Evolutionary conservation across 2,797 vertebrate genomes (phyloP), one percentile per base, ranked within the genome.

Genomic region (Jordanella pulchra): DNA sequence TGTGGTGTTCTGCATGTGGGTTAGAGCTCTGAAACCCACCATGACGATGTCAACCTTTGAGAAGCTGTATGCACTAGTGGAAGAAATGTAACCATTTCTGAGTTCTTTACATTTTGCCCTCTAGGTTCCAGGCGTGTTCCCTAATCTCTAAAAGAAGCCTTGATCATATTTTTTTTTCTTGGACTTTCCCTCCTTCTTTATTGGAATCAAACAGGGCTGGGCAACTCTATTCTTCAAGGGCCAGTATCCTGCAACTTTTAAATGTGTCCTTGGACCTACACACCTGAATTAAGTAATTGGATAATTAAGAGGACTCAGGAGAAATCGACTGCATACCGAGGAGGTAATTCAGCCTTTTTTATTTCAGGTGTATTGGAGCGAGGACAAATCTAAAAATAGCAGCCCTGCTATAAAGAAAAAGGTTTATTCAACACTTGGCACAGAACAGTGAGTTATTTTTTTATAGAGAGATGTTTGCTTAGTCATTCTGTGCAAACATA

Each of bases 401-500:
- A 39, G 35, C 35, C 35, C 35, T 39, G 5, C 30, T 32, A 7
- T 35, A 23, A 25, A 63, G 7, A 42, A 44, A 42, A 3, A 25
- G 12, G 32, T 32, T 6, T 39, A 0, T 4, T 39, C 12, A 39
- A 39, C 5, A 10, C 39, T 35, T 12, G 39, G 21, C 12, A 39
- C 15, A 50, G 17, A 30, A 65, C 3, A 28, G 28, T 3, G 32
- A 44, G 25, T 48, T 48, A 6, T 7, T 50, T 51, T 65, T 44
- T 48, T 1, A 67, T 71, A 5, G 23, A 71, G 6, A 61, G 32
- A 64, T 42, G 28, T 21, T 77, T 44, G 4, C 9, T 68, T 30
- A 23, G 15, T 45, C n/a, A 3, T 28, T 39, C 35, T 4, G 7
- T 53, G 12, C 15, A 66, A 39, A 54, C 77, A 91, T 95, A 99